Evolutionary conservation across 2,888 invertebrate genomes (phyloP).

Genomic region (Scaeva pyrastri): DNA sequence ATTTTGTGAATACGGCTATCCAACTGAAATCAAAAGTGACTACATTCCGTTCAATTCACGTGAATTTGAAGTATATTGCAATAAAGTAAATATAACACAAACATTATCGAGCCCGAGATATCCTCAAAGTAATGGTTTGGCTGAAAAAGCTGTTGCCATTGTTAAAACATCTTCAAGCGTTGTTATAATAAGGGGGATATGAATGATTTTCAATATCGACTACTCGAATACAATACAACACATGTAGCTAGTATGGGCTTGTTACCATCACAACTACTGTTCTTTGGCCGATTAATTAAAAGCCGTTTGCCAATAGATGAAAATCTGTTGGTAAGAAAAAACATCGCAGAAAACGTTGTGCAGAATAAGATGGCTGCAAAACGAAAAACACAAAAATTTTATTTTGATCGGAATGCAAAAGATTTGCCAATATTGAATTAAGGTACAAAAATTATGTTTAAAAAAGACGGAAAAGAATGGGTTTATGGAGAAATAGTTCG

Average conservation of each 20-base stretch:
- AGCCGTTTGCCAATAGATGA: conserved; percentile 15
- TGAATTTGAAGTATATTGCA: conserved; percentile 25
- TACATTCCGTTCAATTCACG: conserved; percentile 33
- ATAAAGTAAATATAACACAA: conserved; percentile 23
- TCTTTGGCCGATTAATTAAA: conserved; percentile 30
- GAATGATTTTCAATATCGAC: conserved; percentile 23
- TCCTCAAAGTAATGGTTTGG: conserved; percentile 25
- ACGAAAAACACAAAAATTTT: conserved; percentile 7
- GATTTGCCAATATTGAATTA: conserved; percentile 9
- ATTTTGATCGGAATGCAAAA: conserved; percentile 21
- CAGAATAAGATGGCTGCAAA: conserved; percentile 23
- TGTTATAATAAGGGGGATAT: conserved; percentile 14
- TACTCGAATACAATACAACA: conserved; percentile 40
- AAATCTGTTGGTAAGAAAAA: conserved; percentile 14
- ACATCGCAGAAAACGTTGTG: conserved; percentile 76
- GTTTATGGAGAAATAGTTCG: conserved; percentile 7
- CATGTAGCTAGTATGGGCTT: conserved; percentile 32
- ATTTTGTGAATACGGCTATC: conserved; percentile 37
- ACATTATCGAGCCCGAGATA: conserved; percentile 38
- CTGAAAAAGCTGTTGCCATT: conserved; percentile 26
- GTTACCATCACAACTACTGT: conserved; percentile 33
- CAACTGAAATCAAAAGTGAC: conserved; percentile 34
- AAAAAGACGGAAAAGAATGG: conserved; percentile 10
- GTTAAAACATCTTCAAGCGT: no score
- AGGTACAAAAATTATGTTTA: not conserved